Evolutionary conservation across 2,113 vertebrate genomes (phyloP), one percentile per base, ranked within the genome.

Genomic region (Ophthalmolycus amberensis): DNA sequence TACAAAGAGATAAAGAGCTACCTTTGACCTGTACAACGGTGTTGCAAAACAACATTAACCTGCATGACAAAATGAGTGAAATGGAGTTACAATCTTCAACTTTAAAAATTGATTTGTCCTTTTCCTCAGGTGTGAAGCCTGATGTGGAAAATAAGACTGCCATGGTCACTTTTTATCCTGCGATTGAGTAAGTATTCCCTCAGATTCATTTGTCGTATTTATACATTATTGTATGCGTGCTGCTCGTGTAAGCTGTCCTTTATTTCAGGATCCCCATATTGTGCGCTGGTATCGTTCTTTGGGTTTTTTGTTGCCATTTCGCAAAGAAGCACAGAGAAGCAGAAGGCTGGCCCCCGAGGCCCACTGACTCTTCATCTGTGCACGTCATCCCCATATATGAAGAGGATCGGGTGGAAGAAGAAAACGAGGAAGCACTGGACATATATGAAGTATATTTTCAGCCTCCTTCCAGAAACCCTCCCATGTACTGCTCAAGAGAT

Each of bases 21-120:
- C 73, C 82, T 90, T 85, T 88, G 86, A 38, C 75, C 29, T 37
- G 29, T 66, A 22, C 40, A n/a, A 79, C 29, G 25, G 34, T n/a
- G 34, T 48, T 67, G 52, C 37, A 71, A 54, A 68, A 72, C 38
- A 56, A 62, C 40, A 52, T 12, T 38, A 59, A 54, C 60, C 1
- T n/a, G 14, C 4, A 34, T 14, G 18, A 42, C 34, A 25, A 58
- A 71, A 29, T 29, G 37, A 12, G 15, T 34, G 6, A 66, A 20
- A 22, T 16, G 42, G 10, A 48, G 9, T 37, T 1, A 1, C 5
- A 25, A 7, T 60, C 27, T 34, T 52, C 8, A 15, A 12, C 42
- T 54, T 40, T 48, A 11, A 60, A 65, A 73, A 14, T 6, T 37
- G 27, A n/a, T 59, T 2, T 15, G 38, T 18, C 3, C 16, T 50